Base-by-base conservation (phyloP, 2,888 invertebrate genomes). In the Epirrhoe alternata region DNA sequence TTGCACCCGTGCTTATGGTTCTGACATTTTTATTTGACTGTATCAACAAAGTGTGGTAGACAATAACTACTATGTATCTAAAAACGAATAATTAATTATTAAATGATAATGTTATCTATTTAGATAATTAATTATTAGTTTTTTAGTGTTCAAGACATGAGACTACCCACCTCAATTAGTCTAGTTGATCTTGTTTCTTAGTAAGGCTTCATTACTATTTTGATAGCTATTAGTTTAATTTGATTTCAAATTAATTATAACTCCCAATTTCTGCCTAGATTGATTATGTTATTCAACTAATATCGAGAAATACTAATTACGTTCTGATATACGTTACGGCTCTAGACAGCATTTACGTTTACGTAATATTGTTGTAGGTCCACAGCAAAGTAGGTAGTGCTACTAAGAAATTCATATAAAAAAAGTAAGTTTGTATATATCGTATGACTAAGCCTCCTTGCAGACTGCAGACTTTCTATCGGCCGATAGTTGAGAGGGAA, bases 231-330 rank as follows among this genome's bases (percentile, higher is more conserved):
- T 14, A 47, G 7, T n/a, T 16, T 30, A 30, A 55, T 55, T 62
- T 50, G 50, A 61, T 55, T 30, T 50, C 35, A 38, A 55, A 55
- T 61, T 47, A 55, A 61, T 50, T 55, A 55, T 24, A 17, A 17
- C 47, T 4, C 12, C 10, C 10, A 17, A n/a, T 50, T 49, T 31
- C 33, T 35, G 47, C 8, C 47, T 0, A 61, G 35, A 53, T 61
- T 61, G 24, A 24, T 24, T 24, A 24, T 24, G 17, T 42, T 59
- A 59, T 59, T 50, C 1, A 38, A 17, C 54, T n/a, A 54, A 61
- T 61, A 55, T 50, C 54, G 49, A 12, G 47, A 35, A 33, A 47
- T 35, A 14, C n/a, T 49, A 54, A 54, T 60, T 49, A 54, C 53
- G 53, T 47, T 31, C 31, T 42, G 59, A 52, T 33, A 47, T 53